These are phyloP conservation scores for Vidua macroura DNA, from an alignment of 2,113 vertebrate genomes.

Conservation along the genomic window DNA sequence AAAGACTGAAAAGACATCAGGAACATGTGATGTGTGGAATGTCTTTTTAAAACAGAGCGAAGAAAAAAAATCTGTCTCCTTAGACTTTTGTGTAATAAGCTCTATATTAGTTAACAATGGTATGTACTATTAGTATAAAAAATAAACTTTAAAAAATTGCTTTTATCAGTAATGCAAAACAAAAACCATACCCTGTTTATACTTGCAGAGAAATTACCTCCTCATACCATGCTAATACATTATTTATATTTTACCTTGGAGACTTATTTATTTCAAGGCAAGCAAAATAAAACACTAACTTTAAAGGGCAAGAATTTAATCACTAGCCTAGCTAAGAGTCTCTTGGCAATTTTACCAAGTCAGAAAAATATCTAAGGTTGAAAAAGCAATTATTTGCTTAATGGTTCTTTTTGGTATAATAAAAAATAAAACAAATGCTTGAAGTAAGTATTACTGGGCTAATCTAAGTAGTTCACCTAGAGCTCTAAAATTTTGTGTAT, in stretches of 20 bases:
- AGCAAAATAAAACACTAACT: background rate
- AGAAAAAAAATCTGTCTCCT: background rate
- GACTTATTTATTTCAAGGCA: background rate
- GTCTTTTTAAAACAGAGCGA: background rate
- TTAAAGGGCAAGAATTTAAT: background rate
- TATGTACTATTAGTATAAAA: background rate
- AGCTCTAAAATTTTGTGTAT: background rate
- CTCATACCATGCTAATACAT: background rate
- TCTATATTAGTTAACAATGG: background rate
- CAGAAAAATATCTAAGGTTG: background rate
- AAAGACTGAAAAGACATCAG: background rate
- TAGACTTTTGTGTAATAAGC: background rate
- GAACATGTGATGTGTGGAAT: background rate
- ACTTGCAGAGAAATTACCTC: background rate
- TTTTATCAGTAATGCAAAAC: background rate
- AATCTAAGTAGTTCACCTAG: background rate
- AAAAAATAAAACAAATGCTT: background rate
- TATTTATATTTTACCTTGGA: background rate
- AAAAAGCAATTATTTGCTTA: slow-evolving; percentile 3
- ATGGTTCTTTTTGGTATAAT: background rate
- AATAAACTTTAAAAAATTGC: background rate
- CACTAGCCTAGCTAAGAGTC: background rate
- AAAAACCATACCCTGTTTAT: background rate
- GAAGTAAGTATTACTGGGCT: background rate
- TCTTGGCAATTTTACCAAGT: background rate